A percentile compares a stretch with the other conserved stretches of the same genome.
Evolutionary conservation across 2,797 vertebrate species (phyloP).

Genomic region (Tenualosa ilisha): DNA sequence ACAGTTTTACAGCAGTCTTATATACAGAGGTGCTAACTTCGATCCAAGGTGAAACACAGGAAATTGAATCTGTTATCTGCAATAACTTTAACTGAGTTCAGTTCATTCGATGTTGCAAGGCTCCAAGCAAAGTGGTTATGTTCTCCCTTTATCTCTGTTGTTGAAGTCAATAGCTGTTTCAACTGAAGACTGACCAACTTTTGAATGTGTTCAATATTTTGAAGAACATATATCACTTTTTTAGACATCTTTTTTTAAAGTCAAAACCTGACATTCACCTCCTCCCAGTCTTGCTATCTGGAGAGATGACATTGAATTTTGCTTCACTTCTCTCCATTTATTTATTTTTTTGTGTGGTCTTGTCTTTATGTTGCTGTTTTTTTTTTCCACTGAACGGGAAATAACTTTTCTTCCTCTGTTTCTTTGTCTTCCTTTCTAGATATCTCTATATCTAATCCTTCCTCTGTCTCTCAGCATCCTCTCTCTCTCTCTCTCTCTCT

Average conservation of each 20-base stretch:
- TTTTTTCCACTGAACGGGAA: not conserved
- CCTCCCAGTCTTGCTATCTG: not conserved
- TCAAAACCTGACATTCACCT: not conserved
- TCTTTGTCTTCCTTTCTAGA: not conserved
- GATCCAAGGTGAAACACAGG: not conserved
- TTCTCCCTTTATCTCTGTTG: not conserved
- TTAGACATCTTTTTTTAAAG: no score
- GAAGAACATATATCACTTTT: not conserved
- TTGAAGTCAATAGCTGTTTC: not conserved
- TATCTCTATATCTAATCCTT: not conserved
- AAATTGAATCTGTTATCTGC: constrained; percentile 17
- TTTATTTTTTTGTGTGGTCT: not conserved
- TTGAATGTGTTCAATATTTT: not conserved
- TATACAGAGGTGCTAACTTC: not conserved
- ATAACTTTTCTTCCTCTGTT: not conserved
- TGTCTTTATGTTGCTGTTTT: not conserved
- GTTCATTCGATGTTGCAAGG: not conserved
- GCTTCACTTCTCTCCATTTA: not conserved
- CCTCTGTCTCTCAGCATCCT: not conserved
- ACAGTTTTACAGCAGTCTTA: constrained; percentile 10
- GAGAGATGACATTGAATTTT: not conserved
- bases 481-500: no score
- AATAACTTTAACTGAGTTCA: not conserved
- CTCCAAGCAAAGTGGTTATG: not conserved
- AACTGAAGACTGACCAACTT: not conserved